These are phyloP conservation scores for Tyrophagus putrescentiae DNA, from an alignment of 1,140 invertebrate genomes.

Conservation along the genomic window DNA sequence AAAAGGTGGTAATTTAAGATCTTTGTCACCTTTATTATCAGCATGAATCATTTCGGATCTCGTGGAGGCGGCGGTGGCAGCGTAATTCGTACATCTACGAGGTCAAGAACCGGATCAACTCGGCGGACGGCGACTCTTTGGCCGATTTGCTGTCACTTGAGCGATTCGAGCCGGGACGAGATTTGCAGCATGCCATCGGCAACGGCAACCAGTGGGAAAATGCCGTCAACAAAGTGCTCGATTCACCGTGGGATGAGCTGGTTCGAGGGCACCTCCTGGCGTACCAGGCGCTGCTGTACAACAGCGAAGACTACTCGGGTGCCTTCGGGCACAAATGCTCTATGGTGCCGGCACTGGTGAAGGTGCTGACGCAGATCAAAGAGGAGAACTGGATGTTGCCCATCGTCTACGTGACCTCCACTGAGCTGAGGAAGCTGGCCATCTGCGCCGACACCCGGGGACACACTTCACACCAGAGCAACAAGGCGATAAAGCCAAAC, in stretches of 20 bases:
- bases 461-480: slow-evolving; percentile 10
- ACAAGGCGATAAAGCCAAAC: slow-evolving; percentile 34
- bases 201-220: slow-evolving; percentile 37
- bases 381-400: slow-evolving; percentile 92
- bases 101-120: not conserved
- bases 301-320: slow-evolving; percentile 49
- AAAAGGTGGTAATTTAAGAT: too few relatives aligned
- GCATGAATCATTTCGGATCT: slow-evolving; percentile 9
- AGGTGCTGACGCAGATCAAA: slow-evolving; percentile 67
- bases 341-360: slow-evolving; percentile 61
- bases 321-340: slow-evolving; percentile 62
- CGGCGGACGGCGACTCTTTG: not conserved
- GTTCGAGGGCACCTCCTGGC: slow-evolving; percentile 60
- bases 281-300: slow-evolving; percentile 31
- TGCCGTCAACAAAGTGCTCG: not conserved
- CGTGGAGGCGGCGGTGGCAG: not conserved
- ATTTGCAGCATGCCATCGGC: not conserved
- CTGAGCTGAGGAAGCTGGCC: slow-evolving; percentile 72
- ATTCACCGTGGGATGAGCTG: slow-evolving; percentile 57
- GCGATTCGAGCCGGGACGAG: not conserved
- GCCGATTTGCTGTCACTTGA: not conserved
- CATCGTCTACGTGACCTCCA: slow-evolving; percentile 69
- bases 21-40: too few relatives aligned
- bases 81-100: not conserved
- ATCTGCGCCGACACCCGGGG: slow-evolving; percentile 25